Conservation (phyloP, 2,113 vertebrate species). For the Caracal caracal region DNA sequence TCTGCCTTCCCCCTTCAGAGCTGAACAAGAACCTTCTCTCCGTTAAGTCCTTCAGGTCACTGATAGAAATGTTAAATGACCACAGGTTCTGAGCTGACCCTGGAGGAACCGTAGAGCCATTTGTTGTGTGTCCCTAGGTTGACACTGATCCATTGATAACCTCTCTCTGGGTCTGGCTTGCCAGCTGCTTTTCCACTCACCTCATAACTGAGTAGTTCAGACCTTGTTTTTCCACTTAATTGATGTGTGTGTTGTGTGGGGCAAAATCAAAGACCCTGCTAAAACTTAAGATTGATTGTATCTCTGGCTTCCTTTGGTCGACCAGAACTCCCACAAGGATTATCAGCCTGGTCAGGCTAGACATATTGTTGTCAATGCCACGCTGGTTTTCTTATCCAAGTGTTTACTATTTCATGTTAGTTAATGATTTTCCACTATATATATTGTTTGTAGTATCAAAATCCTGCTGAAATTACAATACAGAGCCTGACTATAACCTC, state of each 20-base stretch:
- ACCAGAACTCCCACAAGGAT: conserved; percentile 49
- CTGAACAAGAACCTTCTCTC: conserved; percentile 38
- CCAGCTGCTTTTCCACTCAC: conserved; percentile 66
- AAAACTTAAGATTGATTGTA: conserved; percentile 66
- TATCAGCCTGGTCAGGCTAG: neutral
- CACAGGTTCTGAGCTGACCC: conserved; percentile 1
- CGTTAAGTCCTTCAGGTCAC: neutral
- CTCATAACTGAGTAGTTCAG: conserved; percentile 29
- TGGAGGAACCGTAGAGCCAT: neutral
- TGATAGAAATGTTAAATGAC: conserved; percentile 18
- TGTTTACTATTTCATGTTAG: neutral
- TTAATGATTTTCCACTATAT: neutral
- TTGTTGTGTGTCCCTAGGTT: conserved; percentile 54
- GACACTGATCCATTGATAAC: conserved; percentile 76
- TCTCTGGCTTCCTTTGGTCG: neutral
- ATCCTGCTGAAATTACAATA: neutral
- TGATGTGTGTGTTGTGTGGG: conserved; percentile 49
- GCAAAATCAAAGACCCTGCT: conserved; percentile 64
- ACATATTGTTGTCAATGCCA: neutral
- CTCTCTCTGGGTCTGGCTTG: conserved; percentile 53
- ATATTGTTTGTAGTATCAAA: neutral
- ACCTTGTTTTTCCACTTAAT: conserved; percentile 69
- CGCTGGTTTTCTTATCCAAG: neutral
- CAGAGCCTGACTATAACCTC: neutral
- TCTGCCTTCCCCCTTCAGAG: neutral